Percentiles rank a stretch among this genome's conserved stretches.
Evolutionary conservation across 1,140 invertebrate genomes (phyloP).

Genomic region (Drosophila mojavensis): DNA sequence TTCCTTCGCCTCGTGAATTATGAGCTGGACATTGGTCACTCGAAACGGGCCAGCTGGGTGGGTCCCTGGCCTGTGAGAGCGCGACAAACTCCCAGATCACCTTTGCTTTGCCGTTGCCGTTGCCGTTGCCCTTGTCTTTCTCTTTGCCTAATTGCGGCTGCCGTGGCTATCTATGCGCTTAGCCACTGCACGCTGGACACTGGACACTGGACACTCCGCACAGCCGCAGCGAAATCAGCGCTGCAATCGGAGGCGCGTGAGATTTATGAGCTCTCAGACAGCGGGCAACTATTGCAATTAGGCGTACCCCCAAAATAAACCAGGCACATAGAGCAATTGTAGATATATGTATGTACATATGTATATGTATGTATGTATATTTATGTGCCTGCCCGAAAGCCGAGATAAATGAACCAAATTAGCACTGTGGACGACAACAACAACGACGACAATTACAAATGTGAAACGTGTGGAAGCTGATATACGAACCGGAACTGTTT

Average conservation of each 20-base stretch:
- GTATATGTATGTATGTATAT: slow-evolving; percentile 3
- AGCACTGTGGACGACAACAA: slow-evolving; percentile 33
- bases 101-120: neutral
- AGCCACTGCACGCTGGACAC: slow-evolving; percentile 34
- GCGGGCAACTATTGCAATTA: slow-evolving; percentile 59
- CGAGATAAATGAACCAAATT: slow-evolving; percentile 74
- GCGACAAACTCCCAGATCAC: neutral
- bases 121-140: no score
- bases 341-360: neutral
- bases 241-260: slow-evolving; percentile 73
- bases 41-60: slow-evolving; percentile 49
- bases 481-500: slow-evolving; percentile 27
- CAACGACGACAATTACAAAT: slow-evolving; percentile 11
- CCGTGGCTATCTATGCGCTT: slow-evolving; percentile 42
- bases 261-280: slow-evolving; percentile 60
- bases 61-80: slow-evolving; percentile 9
- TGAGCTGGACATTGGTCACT: slow-evolving; percentile 47
- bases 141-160: slow-evolving; percentile 39
- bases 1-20: slow-evolving; percentile 28
- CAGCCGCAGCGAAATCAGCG: slow-evolving; percentile 4
- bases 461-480: neutral
- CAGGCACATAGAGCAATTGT: slow-evolving; percentile 54
- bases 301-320: slow-evolving; percentile 6
- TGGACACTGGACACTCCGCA: slow-evolving; percentile 38
- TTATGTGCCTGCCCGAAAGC: neutral